These are phyloP conservation scores for Crypturellus tataupa DNA, from an alignment of 2,797 vertebrate genomes.

Conservation along the genomic window DNA sequence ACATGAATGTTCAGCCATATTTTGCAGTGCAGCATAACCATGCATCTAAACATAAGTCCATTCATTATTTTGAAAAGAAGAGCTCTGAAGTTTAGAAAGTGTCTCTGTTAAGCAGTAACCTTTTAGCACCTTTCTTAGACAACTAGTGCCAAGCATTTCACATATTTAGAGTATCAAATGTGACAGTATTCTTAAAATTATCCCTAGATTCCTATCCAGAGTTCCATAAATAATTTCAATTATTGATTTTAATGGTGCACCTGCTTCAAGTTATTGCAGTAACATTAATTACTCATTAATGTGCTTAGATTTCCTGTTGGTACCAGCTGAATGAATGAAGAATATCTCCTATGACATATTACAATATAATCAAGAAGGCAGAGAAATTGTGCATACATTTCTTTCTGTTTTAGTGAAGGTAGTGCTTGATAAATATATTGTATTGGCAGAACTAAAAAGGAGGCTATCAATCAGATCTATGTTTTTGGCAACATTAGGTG, in stretches of 20 bases:
- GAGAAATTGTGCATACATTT: not conserved
- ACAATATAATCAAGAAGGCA: not conserved
- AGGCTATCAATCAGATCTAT: not conserved
- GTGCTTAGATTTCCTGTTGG: constrained; percentile 5
- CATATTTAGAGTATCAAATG: not conserved
- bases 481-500: not conserved
- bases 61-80: not conserved
- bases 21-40: not conserved
- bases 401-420: not conserved
- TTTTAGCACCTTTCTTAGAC: not conserved
- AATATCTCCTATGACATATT: constrained; percentile 4
- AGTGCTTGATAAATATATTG: not conserved
- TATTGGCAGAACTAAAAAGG: not conserved
- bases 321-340: not conserved
- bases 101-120: not conserved
- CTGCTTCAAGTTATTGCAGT: not conserved
- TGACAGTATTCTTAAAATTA: not conserved
- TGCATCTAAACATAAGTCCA: not conserved
- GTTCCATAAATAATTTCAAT: not conserved
- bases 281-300: not conserved
- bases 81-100: not conserved
- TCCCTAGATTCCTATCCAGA: not conserved
- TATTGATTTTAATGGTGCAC: constrained; percentile 26
- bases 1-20: not conserved
- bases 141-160: not conserved